Evolutionary conservation across 2,797 vertebrate species (phyloP).

Genomic region (Avahi laniger): DNA sequence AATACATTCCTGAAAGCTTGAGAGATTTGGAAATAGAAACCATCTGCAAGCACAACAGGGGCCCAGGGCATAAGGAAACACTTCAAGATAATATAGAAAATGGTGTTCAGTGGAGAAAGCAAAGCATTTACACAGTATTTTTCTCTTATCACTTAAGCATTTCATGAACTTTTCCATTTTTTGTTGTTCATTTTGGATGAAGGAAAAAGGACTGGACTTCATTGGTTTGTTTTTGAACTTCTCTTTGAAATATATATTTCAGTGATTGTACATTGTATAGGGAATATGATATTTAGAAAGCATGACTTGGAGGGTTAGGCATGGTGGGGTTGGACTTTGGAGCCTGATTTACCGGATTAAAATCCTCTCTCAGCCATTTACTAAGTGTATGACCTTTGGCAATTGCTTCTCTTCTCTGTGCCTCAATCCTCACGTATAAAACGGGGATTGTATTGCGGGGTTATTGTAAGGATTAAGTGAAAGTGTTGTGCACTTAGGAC

Average conservation of each 20-base stretch:
- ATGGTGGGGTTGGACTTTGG: neutral
- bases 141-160: neutral
- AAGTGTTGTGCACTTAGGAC: neutral
- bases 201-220: neutral
- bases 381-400: neutral
- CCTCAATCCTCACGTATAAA: neutral
- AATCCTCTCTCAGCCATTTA: neutral
- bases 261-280: neutral
- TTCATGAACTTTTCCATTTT: neutral
- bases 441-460: neutral
- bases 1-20: slow-evolving; percentile 82
- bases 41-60: slow-evolving; percentile 73
- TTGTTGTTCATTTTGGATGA: neutral
- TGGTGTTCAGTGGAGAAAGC: neutral
- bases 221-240: neutral
- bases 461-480: neutral
- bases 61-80: slow-evolving; percentile 73
- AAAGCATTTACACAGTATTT: neutral
- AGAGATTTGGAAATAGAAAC: slow-evolving; percentile 81
- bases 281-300: neutral
- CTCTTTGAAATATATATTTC: neutral
- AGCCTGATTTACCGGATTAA: neutral
- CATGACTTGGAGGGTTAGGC: too few relatives aligned
- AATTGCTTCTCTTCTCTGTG: neutral
- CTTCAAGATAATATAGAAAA: slow-evolving; percentile 72